A percentile compares a stretch with the other conserved stretches of the same genome.
Conservation (phyloP, 2,888 invertebrate species). For the Nomada fabriciana region DNA sequence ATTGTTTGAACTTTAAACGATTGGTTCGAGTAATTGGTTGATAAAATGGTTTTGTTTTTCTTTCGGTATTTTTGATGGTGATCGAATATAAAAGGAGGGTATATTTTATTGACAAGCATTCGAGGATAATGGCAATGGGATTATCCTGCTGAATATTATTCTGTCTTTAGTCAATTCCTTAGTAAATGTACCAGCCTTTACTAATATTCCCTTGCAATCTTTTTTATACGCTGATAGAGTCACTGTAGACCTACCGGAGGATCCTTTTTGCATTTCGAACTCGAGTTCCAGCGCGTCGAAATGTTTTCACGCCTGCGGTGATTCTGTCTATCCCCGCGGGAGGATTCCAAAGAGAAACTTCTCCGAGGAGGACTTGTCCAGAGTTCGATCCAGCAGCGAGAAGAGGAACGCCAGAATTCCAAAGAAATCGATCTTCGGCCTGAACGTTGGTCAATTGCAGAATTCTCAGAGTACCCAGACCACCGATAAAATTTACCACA, state of each 20-base stretch:
- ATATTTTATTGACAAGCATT: no score
- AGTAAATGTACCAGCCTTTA: no score
- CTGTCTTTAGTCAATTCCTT: no score
- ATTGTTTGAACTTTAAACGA: neutral
- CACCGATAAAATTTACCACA: conserved; percentile 45
- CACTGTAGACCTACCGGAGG: conserved; percentile 31
- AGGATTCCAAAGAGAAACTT: conserved; percentile 26
- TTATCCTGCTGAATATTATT: neutral
- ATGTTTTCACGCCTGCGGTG: conserved; percentile 46
- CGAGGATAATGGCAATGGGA: no score
- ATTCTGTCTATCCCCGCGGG: conserved; percentile 13
- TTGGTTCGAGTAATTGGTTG: neutral
- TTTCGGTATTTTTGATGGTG: neutral
- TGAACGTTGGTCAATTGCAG: conserved; percentile 33
- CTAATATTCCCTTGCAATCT: neutral
- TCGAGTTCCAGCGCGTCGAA: neutral
- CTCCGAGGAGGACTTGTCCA: conserved; percentile 34
- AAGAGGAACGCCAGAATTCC: neutral
- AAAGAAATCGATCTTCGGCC: conserved; percentile 43
- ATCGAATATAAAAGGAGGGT: no score
- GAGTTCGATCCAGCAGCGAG: neutral
- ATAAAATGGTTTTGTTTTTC: neutral
- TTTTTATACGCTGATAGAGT: conserved; percentile 17
- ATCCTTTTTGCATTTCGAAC: conserved; percentile 16
- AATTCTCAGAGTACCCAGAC: conserved; percentile 71